Evolutionary conservation across 2,113 vertebrate species (phyloP).

Genomic region (Coryphaenoides rupestris): DNA sequence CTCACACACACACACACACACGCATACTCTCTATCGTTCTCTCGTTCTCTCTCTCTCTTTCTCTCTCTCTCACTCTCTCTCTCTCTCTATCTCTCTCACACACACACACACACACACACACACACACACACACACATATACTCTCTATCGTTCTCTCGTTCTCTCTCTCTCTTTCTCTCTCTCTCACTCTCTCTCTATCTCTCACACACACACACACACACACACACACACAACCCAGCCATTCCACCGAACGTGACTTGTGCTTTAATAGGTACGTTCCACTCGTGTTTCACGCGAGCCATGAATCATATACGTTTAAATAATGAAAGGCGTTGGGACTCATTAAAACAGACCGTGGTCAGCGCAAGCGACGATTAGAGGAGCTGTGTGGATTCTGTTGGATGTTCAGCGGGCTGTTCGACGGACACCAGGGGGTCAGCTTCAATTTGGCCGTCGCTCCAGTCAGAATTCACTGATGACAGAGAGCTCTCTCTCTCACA

Average conservation of each 20-base stretch:
- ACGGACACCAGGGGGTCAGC: no score
- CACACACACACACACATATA: slow-evolving; percentile 29
- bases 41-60: no score
- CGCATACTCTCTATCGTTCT: no score
- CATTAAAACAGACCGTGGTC: not conserved
- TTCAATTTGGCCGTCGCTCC: no score
- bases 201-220: slow-evolving; percentile 30
- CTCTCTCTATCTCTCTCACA: not conserved
- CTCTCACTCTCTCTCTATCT: no score
- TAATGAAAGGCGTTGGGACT: not conserved
- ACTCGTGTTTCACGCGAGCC: slow-evolving; percentile 17
- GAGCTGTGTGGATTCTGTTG: not conserved
- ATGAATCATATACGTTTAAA: not conserved
- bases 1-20: no score
- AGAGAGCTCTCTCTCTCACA: no score
- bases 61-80: no score
- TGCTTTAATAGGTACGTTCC: slow-evolving; percentile 56
- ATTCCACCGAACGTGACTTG: slow-evolving; percentile 31
- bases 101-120: slow-evolving; percentile 33
- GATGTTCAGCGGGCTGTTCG: no score
- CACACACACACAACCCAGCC: slow-evolving; percentile 18
- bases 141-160: no score
- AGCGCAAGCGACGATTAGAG: not conserved
- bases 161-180: no score
- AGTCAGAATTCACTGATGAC: no score